Conservation (phyloP, 1,140 invertebrate species). For the Atta cephalotes region DNA sequence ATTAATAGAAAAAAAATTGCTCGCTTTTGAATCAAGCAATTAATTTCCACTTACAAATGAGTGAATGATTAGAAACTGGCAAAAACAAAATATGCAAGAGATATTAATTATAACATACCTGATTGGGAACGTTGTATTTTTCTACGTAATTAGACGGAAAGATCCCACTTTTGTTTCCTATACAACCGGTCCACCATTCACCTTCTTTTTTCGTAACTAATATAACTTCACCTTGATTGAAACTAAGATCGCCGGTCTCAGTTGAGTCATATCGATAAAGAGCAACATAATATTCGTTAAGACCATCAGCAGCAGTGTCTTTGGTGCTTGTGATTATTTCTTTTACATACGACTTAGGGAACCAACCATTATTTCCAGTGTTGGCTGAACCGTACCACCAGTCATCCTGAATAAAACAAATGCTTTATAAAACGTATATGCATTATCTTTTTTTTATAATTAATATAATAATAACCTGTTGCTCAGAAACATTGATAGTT, state of each 20-base stretch:
- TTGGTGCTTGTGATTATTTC: slow-evolving; percentile 75
- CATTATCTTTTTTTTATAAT: background rate
- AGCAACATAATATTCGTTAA: slow-evolving; percentile 93
- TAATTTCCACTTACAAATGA: background rate
- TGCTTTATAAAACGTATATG: slow-evolving; percentile 2
- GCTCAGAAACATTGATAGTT: slow-evolving; percentile 88
- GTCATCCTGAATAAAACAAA: slow-evolving; percentile 85
- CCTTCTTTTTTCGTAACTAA: slow-evolving; percentile 95
- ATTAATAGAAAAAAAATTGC: background rate
- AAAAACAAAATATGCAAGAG: background rate
- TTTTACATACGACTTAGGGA: slow-evolving; percentile 91
- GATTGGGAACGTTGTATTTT: slow-evolving; percentile 85
- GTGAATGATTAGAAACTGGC: background rate
- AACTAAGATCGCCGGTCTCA: slow-evolving; percentile 96
- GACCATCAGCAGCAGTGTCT: slow-evolving; percentile 67
- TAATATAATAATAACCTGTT: slow-evolving; percentile 84
- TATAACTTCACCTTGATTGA: slow-evolving; percentile 96
- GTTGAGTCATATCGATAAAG: slow-evolving; percentile 94
- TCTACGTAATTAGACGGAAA: slow-evolving; percentile 98
- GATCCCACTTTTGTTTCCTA: slow-evolving; percentile 94
- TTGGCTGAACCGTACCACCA: slow-evolving; percentile 90
- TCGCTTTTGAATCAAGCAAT: background rate
- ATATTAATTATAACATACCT: slow-evolving; percentile 76
- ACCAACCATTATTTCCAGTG: slow-evolving; percentile 88
- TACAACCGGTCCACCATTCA: slow-evolving; percentile 99